Evolutionary conservation across 2,797 vertebrate genomes (phyloP).

Genomic region (Eulemur rubriventer): DNA sequence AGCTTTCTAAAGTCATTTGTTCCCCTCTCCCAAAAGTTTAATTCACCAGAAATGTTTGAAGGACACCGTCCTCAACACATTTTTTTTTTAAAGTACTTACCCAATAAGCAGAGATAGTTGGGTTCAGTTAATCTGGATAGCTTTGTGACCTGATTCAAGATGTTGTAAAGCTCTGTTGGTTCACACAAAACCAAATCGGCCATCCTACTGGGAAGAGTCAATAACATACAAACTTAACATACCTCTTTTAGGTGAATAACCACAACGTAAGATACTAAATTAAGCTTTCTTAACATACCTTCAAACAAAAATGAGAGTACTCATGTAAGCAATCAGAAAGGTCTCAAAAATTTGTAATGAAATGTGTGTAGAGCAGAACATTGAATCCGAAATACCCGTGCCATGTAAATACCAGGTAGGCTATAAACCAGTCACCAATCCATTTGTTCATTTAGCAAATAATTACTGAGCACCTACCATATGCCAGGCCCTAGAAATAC

Average conservation of each 20-base stretch:
- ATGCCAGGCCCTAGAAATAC: background rate
- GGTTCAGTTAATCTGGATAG: slow-evolving; percentile 88
- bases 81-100: slow-evolving; percentile 83
- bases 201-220: slow-evolving; percentile 81
- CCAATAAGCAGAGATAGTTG: slow-evolving; percentile 91
- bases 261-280: background rate
- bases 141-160: slow-evolving; percentile 88
- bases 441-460: background rate
- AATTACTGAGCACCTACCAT: background rate
- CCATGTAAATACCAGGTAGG: background rate
- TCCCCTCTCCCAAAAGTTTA: background rate
- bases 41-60: background rate
- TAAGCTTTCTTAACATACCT: background rate
- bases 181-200: slow-evolving; percentile 86
- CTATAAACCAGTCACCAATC: background rate
- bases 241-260: background rate
- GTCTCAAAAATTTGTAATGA: background rate
- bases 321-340: background rate
- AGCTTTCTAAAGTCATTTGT: background rate
- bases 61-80: background rate
- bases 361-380: background rate
- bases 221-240: background rate
- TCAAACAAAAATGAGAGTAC: background rate
- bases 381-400: background rate
- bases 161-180: slow-evolving; percentile 89